These are phyloP conservation scores for Hybos culiciformis DNA, from an alignment of 2,888 invertebrate genomes.

Conservation along the genomic window DNA sequence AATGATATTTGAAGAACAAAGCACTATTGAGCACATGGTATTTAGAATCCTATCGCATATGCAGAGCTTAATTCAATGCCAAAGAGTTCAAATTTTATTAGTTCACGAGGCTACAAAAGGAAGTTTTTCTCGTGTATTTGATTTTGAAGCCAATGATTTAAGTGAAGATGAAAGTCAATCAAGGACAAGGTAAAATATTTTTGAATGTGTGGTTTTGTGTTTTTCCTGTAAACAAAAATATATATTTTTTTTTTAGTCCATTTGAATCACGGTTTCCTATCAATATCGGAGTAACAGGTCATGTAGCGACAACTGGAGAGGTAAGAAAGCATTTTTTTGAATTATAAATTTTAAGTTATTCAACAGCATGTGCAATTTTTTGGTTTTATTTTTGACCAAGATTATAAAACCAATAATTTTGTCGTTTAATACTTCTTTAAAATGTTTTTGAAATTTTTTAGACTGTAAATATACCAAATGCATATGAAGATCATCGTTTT, in stretches of 20 bases:
- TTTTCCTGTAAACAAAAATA: too few species aligned
- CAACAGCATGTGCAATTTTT: neutral
- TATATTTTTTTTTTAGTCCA: constrained; percentile 43
- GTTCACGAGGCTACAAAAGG: constrained; percentile 84
- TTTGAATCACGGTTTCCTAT: constrained; percentile 89
- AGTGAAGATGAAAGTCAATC: constrained; percentile 68
- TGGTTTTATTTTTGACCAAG: too few species aligned
- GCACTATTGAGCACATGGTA: constrained; percentile 90
- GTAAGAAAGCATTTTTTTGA: constrained; percentile 39
- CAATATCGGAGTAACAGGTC: constrained; percentile 87
- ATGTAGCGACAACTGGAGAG: constrained; percentile 91
- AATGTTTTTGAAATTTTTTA: constrained; percentile 37
- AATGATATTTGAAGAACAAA: constrained; percentile 94
- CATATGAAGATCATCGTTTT: constrained; percentile 77
- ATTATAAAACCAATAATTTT: too few species aligned
- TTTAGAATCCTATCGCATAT: constrained; percentile 86
- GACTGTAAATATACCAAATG: constrained; percentile 84
- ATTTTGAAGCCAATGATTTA: constrained; percentile 81
- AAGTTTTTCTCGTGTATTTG: constrained; percentile 87
- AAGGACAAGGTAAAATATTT: constrained; percentile 47
- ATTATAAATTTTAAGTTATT: neutral
- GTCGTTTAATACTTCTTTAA: too few species aligned
- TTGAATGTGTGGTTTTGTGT: too few species aligned
- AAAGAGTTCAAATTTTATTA: constrained; percentile 85
- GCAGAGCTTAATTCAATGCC: constrained; percentile 86